Evolutionary conservation across 2,113 vertebrate genomes (phyloP).

Genomic region (Butorides virescens): DNA sequence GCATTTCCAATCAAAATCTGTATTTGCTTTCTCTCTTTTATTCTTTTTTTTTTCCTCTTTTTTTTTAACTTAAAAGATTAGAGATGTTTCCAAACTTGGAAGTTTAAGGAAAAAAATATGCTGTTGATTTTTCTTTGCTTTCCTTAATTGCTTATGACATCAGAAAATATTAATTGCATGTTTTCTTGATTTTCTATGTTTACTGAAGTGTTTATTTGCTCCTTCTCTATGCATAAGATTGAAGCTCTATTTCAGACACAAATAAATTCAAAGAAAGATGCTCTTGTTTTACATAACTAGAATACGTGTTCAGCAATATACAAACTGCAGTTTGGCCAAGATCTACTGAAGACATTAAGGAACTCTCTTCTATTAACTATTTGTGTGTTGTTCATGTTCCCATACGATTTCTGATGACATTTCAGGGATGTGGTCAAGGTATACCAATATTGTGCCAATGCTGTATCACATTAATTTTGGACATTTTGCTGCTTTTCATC

Average conservation of each 20-base stretch:
- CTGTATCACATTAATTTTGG: background rate
- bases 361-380: background rate
- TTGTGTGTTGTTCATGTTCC: background rate
- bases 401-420: background rate
- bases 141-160: background rate
- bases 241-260: background rate
- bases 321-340: background rate
- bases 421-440: background rate
- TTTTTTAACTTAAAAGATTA: background rate
- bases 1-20: background rate
- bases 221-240: background rate
- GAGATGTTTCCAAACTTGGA: background rate
- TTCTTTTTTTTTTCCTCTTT: background rate
- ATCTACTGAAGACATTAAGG: background rate
- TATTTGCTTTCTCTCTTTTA: background rate
- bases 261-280: background rate
- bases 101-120: background rate
- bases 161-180: background rate
- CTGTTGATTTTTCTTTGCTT: background rate
- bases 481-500: background rate
- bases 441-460: background rate
- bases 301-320: background rate
- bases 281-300: background rate
- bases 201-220: background rate
- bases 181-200: background rate